phyloP scores from a whole-genome alignment of 2,113 vertebrate genomes.

The Paramisgurnus dabryanus region DNA sequence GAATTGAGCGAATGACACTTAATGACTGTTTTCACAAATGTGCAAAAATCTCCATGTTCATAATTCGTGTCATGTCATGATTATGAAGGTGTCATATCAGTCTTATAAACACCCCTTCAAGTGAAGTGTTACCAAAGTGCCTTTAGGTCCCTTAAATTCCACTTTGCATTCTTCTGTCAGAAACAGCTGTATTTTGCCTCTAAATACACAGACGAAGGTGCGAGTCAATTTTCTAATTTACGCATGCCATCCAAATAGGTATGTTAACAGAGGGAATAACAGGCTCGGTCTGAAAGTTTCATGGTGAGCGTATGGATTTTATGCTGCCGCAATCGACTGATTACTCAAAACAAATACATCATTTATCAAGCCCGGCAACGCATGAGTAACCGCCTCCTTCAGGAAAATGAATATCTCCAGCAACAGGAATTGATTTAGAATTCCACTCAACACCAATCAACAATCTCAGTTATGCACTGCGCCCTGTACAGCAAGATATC shows the following conservation, averaged over 20 bases:
- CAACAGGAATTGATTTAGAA: conserved; percentile 68
- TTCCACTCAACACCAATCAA: conserved; percentile 57
- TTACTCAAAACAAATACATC: conserved; percentile 77
- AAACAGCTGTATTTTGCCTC: background rate
- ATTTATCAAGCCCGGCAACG: conserved; percentile 71
- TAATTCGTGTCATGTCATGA: too few species aligned
- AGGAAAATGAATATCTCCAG: conserved; percentile 63
- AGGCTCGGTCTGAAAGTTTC: conserved; percentile 64
- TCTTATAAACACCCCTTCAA: too few species aligned
- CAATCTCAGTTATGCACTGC: conserved; percentile 21
- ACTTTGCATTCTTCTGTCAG: background rate
- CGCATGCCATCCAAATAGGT: conserved; percentile 64
- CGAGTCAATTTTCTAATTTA: conserved; percentile 55
- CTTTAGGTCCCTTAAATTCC: background rate
- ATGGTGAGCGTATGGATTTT: conserved; percentile 71
- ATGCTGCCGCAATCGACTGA: conserved; percentile 67
- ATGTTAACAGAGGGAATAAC: conserved; percentile 67
- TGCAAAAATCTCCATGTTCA: too few species aligned
- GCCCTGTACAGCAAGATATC: background rate
- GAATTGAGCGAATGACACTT: too few species aligned
- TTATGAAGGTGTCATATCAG: too few species aligned
- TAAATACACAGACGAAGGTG: background rate
- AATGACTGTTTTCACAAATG: too few species aligned
- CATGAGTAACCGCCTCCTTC: conserved; percentile 56
- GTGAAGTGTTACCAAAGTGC: too few species aligned